Conservation (phyloP, 2,797 vertebrate species). For the Holocentrus rufus region DNA sequence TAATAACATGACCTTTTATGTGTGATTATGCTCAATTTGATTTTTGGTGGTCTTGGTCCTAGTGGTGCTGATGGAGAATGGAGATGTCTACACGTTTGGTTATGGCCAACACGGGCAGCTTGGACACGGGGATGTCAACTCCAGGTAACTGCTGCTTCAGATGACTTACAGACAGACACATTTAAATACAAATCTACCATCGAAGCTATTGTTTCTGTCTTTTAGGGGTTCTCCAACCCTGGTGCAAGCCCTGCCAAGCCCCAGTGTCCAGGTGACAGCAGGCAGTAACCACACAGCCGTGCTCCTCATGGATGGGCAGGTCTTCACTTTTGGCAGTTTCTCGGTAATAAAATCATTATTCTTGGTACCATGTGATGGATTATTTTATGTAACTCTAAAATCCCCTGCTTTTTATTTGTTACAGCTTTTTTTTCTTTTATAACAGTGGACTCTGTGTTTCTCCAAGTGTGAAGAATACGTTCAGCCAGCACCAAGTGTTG, state of each 20-base stretch:
- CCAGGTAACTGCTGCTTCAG: slow-evolving; percentile 82
- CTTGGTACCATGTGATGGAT: neutral
- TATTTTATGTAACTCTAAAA: neutral
- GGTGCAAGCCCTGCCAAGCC: slow-evolving; percentile 93
- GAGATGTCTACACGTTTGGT: slow-evolving; percentile 98
- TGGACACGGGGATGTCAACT: slow-evolving; percentile 97
- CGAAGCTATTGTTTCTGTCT: slow-evolving; percentile 44
- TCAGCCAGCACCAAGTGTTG: neutral
- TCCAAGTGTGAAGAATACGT: neutral
- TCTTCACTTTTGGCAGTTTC: slow-evolving; percentile 99
- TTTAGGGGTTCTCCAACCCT: slow-evolving; percentile 94
- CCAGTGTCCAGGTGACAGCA: slow-evolving; percentile 95
- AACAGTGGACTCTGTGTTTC: neutral
- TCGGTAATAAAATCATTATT: slow-evolving; percentile 86
- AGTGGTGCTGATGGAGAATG: slow-evolving; percentile 99
- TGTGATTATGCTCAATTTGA: neutral
- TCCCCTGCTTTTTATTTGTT: neutral
- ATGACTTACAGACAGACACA: slow-evolving; percentile 9
- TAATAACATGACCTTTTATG: neutral
- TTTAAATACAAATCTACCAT: neutral
- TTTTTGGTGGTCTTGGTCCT: slow-evolving; percentile 36
- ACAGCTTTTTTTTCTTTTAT: neutral
- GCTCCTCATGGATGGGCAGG: slow-evolving; percentile 95
- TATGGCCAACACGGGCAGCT: slow-evolving; percentile 98
- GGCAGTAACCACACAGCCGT: slow-evolving; percentile 99